phyloP scores from a whole-genome alignment of 2,113 vertebrate genomes.

The Xenopus tropicalis region DNA sequence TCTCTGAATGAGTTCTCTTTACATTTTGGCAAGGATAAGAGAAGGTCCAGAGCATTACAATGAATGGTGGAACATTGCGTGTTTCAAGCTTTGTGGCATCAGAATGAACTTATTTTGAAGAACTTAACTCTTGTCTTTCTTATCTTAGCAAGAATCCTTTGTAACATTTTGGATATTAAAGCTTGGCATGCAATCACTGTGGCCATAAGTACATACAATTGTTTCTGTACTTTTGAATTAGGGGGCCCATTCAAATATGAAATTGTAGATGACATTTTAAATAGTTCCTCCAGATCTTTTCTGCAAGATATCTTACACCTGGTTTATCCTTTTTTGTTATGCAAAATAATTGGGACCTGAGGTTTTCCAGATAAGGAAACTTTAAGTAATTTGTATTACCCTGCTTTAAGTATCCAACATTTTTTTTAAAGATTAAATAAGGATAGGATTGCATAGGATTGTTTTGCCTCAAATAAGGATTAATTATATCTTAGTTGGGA shows the following conservation, averaged over 20 bases:
- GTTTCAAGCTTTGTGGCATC: conserved; percentile 56
- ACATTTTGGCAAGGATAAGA: conserved; percentile 49
- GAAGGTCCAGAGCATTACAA: conserved; percentile 43
- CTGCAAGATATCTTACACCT: no score
- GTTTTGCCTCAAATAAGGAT: no score
- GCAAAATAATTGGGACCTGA: no score
- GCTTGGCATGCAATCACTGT: conserved; percentile 53
- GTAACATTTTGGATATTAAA: conserved; percentile 57
- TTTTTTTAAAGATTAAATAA: no score
- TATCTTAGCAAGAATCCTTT: conserved; percentile 50
- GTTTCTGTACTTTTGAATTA: conserved; percentile 50
- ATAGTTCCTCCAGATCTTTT: no score
- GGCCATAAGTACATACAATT: conserved; percentile 53
- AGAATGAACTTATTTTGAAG: conserved; percentile 49
- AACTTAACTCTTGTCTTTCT: conserved; percentile 53
- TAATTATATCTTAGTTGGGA: no score
- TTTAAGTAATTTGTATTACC: no score
- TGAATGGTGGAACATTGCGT: conserved; percentile 53
- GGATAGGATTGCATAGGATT: no score
- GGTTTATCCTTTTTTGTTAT: no score
- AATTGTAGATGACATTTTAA: conserved; percentile 52
- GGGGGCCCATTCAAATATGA: conserved; percentile 54
- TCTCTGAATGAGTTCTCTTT: conserved; percentile 52
- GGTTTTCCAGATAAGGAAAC: no score
- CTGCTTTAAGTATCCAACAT: no score